Conservation (phyloP, 2,888 invertebrate species). For the Hyalella azteca region DNA sequence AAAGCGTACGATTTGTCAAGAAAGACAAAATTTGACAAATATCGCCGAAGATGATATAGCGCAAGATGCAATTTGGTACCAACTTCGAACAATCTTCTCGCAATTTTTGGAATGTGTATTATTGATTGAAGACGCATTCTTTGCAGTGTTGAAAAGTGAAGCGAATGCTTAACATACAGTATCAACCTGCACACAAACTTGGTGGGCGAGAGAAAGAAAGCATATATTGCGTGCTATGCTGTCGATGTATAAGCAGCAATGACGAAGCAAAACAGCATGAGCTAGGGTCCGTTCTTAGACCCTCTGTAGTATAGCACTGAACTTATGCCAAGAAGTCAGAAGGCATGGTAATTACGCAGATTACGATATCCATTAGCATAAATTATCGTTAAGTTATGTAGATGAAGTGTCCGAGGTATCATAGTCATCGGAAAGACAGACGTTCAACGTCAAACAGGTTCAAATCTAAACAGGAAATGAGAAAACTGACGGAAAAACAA, state of each 20-base stretch:
- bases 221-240: neutral
- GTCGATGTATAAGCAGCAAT: slow-evolving; percentile 4
- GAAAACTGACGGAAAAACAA: no score
- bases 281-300: neutral
- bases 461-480: no score
- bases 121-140: no score
- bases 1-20: no score
- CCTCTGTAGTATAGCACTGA: neutral
- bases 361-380: slow-evolving; percentile 3
- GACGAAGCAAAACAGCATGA: neutral
- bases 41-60: no score
- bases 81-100: no score
- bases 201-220: neutral
- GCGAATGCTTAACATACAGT: no score
- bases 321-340: neutral
- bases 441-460: neutral
- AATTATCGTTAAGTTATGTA: neutral
- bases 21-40: no score
- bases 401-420: neutral
- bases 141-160: no score
- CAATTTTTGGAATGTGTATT: no score
- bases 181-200: no score
- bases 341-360: slow-evolving; percentile 18
- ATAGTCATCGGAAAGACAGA: neutral
- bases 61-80: no score